Percentiles rank a stretch among this genome's conserved stretches.
phyloP scores from a whole-genome alignment of 2,113 vertebrate genomes.

The Ceuthmochares aereus region DNA sequence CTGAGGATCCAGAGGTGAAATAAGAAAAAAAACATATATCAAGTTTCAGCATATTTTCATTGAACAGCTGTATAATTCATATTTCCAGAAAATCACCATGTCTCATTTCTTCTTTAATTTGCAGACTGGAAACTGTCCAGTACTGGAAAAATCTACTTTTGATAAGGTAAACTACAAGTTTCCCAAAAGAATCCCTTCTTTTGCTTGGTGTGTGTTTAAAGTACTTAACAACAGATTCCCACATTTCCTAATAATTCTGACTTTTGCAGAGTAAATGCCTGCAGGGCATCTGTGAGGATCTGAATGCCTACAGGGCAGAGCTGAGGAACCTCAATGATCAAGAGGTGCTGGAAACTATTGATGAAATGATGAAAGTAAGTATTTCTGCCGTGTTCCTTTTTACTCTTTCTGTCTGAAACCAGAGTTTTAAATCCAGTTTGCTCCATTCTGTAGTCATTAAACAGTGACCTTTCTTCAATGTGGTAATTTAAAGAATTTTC shows the following conservation, averaged over 20 bases:
- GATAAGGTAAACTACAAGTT: constrained; percentile 66
- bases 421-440: neutral
- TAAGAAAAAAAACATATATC: too few relatives aligned
- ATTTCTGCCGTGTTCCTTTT: neutral
- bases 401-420: neutral
- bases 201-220: fast-evolving
- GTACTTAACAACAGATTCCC: neutral
- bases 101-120: constrained; percentile 22
- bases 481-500: neutral
- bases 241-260: neutral
- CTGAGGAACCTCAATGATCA: constrained; percentile 42
- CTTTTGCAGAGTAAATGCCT: constrained; percentile 68
- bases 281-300: constrained; percentile 70
- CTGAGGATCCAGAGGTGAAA: neutral
- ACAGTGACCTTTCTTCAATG: neutral
- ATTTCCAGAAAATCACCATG: neutral
- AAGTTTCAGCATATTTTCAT: fast-evolving
- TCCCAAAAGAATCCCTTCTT: neutral
- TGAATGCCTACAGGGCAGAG: constrained; percentile 63
- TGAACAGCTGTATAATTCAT: neutral
- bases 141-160: constrained; percentile 60
- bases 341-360: constrained; percentile 49
- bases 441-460: neutral
- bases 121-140: constrained; percentile 77
- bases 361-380: constrained; percentile 65